phyloP scores from a whole-genome alignment of 2,797 vertebrate species.

The Tauraco hartlaubi region DNA sequence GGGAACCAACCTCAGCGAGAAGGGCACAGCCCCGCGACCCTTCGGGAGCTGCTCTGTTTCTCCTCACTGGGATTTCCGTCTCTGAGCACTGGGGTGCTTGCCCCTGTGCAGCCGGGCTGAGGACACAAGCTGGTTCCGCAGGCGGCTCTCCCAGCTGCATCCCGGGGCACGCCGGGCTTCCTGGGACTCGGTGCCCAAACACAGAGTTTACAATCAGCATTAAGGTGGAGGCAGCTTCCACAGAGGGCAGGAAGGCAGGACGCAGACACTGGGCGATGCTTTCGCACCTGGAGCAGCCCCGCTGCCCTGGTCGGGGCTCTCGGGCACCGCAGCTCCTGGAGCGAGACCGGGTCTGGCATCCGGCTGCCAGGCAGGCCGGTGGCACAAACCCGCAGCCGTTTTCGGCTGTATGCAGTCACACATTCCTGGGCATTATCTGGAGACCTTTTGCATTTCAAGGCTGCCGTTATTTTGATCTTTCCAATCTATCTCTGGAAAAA shows the following conservation, averaged over 20 bases:
- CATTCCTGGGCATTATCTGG: not conserved
- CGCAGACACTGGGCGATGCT: not conserved
- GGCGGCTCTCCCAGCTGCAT: not conserved
- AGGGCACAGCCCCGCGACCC: accelerated
- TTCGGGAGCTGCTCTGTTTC: not conserved
- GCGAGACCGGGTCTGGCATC: not conserved
- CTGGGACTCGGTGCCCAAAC: not conserved
- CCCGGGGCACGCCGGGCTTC: accelerated
- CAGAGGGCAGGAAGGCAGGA: not conserved
- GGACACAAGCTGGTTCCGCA: not conserved
- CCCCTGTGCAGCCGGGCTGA: accelerated
- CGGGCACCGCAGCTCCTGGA: accelerated
- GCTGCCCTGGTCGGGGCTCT: accelerated
- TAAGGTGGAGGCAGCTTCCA: not conserved
- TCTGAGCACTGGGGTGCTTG: not conserved
- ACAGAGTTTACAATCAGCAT: not conserved
- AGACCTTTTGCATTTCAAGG: slow-evolving; percentile 41
- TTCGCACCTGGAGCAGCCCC: not conserved
- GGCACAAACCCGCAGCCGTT: not conserved
- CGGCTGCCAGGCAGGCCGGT: not conserved
- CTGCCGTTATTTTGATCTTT: slow-evolving; percentile 56
- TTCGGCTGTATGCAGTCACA: not conserved
- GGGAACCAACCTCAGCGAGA: accelerated
- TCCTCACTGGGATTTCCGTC: not conserved
- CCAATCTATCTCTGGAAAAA: slow-evolving; percentile 28